Conservation (phyloP, 2,113 vertebrate genomes). For the Corythornis madagascariensis region DNA sequence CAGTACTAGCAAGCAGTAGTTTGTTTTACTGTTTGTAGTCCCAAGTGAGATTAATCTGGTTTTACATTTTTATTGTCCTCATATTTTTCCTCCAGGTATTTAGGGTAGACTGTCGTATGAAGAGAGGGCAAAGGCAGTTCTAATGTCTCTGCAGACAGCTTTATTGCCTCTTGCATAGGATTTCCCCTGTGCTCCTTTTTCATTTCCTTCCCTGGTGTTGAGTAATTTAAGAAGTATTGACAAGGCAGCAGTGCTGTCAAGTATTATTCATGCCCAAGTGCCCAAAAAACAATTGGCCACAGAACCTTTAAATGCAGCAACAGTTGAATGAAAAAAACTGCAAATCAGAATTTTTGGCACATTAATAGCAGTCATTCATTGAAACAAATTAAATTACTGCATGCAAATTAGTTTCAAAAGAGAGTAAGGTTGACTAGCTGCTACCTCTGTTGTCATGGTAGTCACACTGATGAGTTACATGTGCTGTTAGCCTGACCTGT, state of each 20-base stretch:
- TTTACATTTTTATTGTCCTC: not conserved
- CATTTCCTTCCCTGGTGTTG: not conserved
- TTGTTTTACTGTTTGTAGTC: not conserved
- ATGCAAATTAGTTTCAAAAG: constrained; percentile 24
- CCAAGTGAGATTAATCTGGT: not conserved
- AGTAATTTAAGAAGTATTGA: constrained; percentile 15
- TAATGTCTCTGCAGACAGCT: not conserved
- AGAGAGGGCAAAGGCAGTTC: not conserved
- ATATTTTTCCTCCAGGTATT: not conserved
- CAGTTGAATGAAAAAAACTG: not conserved
- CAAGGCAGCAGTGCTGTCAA: not conserved
- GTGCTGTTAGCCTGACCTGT: not conserved
- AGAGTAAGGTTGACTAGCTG: not conserved
- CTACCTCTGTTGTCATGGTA: not conserved
- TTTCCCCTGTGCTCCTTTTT: not conserved
- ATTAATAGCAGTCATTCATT: constrained; percentile 12
- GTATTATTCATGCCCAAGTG: not conserved
- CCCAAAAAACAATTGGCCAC: not conserved
- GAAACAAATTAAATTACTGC: constrained; percentile 22
- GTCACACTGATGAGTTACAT: not conserved
- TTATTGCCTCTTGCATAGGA: not conserved
- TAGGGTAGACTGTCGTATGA: not conserved
- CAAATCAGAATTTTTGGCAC: constrained; percentile 13
- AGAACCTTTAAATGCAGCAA: not conserved
- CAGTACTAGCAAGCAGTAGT: not conserved